Evolutionary conservation across 2,113 vertebrate genomes (phyloP).

Genomic region (Thermophis baileyi): DNA sequence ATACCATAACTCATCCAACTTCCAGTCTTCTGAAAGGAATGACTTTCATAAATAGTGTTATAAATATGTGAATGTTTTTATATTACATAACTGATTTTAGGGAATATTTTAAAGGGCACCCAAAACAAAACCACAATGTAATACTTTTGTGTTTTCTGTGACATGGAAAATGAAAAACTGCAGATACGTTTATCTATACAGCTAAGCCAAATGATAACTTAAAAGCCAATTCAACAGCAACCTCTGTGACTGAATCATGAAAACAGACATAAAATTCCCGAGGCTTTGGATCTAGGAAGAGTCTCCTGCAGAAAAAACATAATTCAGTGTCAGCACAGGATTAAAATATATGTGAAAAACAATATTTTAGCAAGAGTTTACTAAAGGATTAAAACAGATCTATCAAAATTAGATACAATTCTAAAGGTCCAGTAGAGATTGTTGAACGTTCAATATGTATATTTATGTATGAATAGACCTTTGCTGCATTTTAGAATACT

Average conservation of each 20-base stretch:
- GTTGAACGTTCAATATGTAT: not conserved
- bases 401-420: not conserved
- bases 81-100: not conserved
- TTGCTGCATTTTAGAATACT: not conserved
- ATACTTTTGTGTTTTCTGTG: not conserved
- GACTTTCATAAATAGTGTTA: not conserved
- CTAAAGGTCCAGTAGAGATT: not conserved
- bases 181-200: constrained; percentile 58
- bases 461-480: constrained; percentile 10
- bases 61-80: not conserved
- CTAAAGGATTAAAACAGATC: not conserved
- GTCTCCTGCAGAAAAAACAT: constrained; percentile 74
- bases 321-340: not conserved
- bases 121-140: fast-evolving
- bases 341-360: not conserved
- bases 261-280: constrained; percentile 97
- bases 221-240: constrained; percentile 93
- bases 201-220: constrained; percentile 88
- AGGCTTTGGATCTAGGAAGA: constrained; percentile 85
- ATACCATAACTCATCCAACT: not conserved
- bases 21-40: not conserved
- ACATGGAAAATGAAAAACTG: not conserved
- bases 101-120: not conserved
- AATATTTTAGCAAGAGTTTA: not conserved
- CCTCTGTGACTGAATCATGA: constrained; percentile 90